A percentile compares a stretch with the other conserved stretches of the same genome.
These are phyloP conservation scores for Ferdinandea cuprea DNA, from an alignment of 2,888 invertebrate genomes.

Conservation along the genomic window DNA sequence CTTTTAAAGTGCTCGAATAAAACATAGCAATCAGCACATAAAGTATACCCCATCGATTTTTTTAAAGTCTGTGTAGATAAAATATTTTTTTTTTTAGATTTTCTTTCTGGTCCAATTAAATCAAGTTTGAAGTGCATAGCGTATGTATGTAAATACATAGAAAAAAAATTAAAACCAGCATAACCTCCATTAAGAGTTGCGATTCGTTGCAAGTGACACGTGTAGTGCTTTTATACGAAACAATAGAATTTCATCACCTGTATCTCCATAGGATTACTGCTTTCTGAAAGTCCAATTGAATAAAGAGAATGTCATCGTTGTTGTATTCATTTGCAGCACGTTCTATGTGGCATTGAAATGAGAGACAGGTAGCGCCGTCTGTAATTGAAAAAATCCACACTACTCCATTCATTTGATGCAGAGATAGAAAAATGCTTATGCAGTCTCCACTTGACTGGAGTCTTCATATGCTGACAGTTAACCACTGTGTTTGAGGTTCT, in stretches of 20 bases:
- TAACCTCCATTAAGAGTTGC: background rate
- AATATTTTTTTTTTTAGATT: no score
- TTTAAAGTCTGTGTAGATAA: no score
- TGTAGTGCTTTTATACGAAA: background rate
- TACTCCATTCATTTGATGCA: background rate
- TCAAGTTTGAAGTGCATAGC: background rate
- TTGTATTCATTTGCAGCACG: conserved; percentile 2
- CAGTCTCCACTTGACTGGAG: no score
- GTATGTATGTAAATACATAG: background rate
- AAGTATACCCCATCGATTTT: no score
- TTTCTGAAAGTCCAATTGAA: background rate
- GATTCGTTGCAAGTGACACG: conserved; percentile 7
- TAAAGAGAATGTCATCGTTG: background rate
- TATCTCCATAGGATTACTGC: background rate
- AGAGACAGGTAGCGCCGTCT: background rate
- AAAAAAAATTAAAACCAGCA: background rate
- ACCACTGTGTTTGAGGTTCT: no score
- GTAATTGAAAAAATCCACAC: background rate
- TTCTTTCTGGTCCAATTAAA: conserved; percentile 4
- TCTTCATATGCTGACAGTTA: no score
- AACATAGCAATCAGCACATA: no score
- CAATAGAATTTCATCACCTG: conserved; percentile 4
- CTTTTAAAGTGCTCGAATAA: no score
- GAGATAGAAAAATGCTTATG: background rate
- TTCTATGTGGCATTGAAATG: background rate